Percentiles rank a stretch among this genome's conserved stretches.
Evolutionary conservation across 2,113 vertebrate species (phyloP).

Genomic region (Pseudolaguvia tuberculata): DNA sequence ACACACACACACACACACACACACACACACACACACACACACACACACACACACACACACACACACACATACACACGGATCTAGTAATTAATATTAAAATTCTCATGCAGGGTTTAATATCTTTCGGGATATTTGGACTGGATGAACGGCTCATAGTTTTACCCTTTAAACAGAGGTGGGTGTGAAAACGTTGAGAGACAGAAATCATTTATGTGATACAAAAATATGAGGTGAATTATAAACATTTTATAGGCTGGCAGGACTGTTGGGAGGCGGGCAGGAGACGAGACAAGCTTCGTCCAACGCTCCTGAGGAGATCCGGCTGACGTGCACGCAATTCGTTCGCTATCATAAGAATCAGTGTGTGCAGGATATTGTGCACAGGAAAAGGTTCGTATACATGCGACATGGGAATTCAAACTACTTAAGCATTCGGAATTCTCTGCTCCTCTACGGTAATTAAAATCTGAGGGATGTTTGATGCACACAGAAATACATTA

Average conservation of each 20-base stretch:
- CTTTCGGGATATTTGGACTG: conserved; percentile 92
- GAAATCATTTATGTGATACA: not conserved
- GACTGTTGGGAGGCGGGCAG: conserved; percentile 74
- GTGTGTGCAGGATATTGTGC: conserved; percentile 86
- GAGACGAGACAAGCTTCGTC: conserved; percentile 60
- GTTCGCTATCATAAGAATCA: conserved; percentile 89
- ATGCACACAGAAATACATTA: not conserved
- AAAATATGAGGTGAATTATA: not conserved
- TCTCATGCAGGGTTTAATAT: conserved; percentile 83
- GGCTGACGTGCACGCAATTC: conserved; percentile 93
- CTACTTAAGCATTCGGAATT: not conserved
- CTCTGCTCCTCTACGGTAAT: too few relatives aligned
- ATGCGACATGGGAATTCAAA: not conserved
- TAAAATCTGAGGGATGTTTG: not conserved
- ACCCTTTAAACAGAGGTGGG: conserved; percentile 92
- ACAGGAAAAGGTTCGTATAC: conserved; percentile 75
- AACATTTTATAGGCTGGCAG: conserved; percentile 69
- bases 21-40: too few relatives aligned
- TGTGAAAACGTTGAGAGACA: not conserved
- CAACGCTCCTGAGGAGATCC: conserved; percentile 82
- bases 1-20: too few relatives aligned
- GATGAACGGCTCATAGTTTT: conserved; percentile 93
- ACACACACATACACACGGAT: not conserved
- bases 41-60: not conserved
- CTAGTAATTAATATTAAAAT: not conserved